phyloP scores from a whole-genome alignment of 2,797 vertebrate species.

The Clarias pachynema region DNA sequence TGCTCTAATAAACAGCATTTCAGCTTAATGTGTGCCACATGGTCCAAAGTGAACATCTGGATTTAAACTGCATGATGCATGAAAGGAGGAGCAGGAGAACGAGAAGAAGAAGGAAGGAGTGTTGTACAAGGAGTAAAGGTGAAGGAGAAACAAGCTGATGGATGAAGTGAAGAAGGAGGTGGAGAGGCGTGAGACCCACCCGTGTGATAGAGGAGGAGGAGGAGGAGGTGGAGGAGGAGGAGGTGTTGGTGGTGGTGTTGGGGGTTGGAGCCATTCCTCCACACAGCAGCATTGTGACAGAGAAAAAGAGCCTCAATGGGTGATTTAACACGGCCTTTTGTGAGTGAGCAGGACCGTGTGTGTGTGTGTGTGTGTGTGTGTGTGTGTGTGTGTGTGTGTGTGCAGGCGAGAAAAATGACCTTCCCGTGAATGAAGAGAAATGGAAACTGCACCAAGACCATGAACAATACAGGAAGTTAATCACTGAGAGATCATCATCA shows the following conservation, averaged over 20 bases:
- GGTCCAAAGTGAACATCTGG: background rate
- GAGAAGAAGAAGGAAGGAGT: constrained; percentile 39
- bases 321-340: constrained; percentile 27
- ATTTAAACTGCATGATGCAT: constrained; percentile 16
- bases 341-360: constrained; percentile 21
- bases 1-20: background rate
- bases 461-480: background rate
- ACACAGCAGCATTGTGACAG: constrained; percentile 62
- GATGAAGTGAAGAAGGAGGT: constrained; percentile 59
- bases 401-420: background rate
- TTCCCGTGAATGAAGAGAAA: background rate
- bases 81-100: constrained; percentile 60
- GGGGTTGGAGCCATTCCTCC: constrained; percentile 70
- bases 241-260: constrained; percentile 68
- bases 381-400: background rate
- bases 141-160: constrained; percentile 46
- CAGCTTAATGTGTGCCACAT: background rate
- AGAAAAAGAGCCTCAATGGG: constrained; percentile 60
- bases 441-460: background rate
- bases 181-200: background rate
- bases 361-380: constrained; percentile 22
- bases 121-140: constrained; percentile 15
- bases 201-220: background rate
- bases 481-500: background rate
- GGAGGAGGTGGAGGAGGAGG: constrained; percentile 44